Evolutionary conservation across 2,797 vertebrate genomes (phyloP).

Genomic region (Perodicticus potto): DNA sequence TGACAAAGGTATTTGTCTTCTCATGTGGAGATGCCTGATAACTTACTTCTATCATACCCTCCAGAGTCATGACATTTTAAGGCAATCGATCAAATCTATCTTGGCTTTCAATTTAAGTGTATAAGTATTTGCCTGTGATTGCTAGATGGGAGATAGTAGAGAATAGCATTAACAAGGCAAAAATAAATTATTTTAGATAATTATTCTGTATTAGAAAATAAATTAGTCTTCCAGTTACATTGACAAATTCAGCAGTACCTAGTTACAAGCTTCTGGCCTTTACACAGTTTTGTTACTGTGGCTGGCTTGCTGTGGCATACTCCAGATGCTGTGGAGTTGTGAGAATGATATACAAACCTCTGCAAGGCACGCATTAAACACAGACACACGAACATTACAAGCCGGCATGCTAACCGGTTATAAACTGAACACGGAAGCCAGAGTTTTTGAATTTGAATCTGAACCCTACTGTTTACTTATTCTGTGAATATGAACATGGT

Average conservation of each 20-base stretch:
- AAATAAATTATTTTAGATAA: conserved; percentile 50
- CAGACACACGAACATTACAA: neutral
- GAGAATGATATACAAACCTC: conserved; percentile 63
- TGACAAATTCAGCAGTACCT: conserved; percentile 62
- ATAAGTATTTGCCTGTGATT: neutral
- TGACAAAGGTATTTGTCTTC: conserved; percentile 63
- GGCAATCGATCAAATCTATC: conserved; percentile 43
- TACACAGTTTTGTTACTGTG: conserved; percentile 81
- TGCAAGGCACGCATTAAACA: neutral
- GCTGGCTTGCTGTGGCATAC: conserved; percentile 73
- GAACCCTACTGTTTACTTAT: neutral
- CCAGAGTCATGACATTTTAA: conserved; percentile 49
- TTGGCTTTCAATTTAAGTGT: neutral
- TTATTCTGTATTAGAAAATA: conserved; percentile 43
- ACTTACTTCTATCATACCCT: conserved; percentile 29
- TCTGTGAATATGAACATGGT: neutral
- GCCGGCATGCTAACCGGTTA: neutral
- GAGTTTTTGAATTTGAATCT: neutral
- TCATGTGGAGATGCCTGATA: neutral
- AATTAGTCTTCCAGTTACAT: conserved; percentile 2
- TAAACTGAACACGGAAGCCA: neutral
- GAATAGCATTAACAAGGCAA: conserved; percentile 34
- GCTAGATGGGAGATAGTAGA: neutral
- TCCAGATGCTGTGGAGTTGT: conserved; percentile 69
- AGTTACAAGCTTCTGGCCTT: conserved; percentile 73